Percentiles rank a stretch among this genome's conserved stretches.
Evolutionary conservation across 64 coral and sea anemone species (phyloP).

Genomic region (Porites australiensis): DNA sequence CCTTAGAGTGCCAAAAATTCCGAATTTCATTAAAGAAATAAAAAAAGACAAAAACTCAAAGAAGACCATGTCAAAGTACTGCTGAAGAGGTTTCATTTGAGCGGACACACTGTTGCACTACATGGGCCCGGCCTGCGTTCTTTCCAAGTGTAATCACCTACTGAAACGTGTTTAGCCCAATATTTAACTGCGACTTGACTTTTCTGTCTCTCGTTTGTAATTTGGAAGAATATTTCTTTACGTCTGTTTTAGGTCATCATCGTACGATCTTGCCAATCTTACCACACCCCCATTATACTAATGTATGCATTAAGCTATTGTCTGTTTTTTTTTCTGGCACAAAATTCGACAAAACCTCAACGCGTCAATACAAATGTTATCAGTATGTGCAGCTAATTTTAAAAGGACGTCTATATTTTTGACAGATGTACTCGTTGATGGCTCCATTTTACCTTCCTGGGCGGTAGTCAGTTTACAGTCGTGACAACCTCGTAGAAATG

Average conservation of each 20-base stretch:
- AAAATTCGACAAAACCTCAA: neutral
- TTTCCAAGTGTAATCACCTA: too few relatives aligned
- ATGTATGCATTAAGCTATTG: neutral
- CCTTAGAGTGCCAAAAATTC: neutral
- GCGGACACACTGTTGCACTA: too few relatives aligned
- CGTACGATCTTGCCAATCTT: neutral
- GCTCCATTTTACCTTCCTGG: neutral
- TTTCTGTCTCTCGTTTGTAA: neutral
- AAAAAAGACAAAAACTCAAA: too few relatives aligned
- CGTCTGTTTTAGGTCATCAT: neutral
- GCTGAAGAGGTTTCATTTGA: too few relatives aligned
- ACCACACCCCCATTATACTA: too few relatives aligned
- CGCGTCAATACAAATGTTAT: neutral
- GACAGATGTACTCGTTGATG: neutral
- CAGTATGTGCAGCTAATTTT: constrained; percentile 11
- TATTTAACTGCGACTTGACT: too few relatives aligned
- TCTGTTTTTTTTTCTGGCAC: neutral
- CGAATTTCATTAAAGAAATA: neutral
- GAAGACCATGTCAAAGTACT: too few relatives aligned
- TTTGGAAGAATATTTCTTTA: neutral
- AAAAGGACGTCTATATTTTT: neutral
- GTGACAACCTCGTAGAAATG: neutral
- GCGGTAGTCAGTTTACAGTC: neutral
- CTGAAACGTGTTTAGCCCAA: too few relatives aligned
- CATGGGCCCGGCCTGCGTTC: too few relatives aligned